Evolutionary conservation across 2,797 vertebrate species (phyloP).

Genomic region (Neostethus bicornis): DNA sequence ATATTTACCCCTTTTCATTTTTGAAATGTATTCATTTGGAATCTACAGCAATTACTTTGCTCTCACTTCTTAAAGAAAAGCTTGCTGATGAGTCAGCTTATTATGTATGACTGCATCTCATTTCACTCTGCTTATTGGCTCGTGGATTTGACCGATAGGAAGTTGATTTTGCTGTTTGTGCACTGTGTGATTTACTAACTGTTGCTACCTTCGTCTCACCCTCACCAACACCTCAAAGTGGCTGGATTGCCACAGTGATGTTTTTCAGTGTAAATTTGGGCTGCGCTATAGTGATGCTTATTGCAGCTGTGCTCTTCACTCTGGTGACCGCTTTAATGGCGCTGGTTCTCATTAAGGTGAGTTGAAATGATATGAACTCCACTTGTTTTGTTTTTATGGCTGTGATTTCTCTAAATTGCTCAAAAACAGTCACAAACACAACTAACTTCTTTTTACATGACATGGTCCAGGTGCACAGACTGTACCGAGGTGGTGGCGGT

Average conservation of each 20-base stretch:
- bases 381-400: neutral
- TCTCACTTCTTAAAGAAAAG: neutral
- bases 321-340: constrained; percentile 82
- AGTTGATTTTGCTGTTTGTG: constrained; percentile 38
- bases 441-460: neutral
- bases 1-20: neutral
- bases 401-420: neutral
- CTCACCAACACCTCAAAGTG: constrained; percentile 67
- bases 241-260: constrained; percentile 81
- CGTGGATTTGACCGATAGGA: constrained; percentile 16
- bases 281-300: constrained; percentile 89
- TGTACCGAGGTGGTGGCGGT: constrained; percentile 91
- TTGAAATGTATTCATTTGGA: neutral
- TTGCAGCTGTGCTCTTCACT: constrained; percentile 89
- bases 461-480: constrained; percentile 84
- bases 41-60: neutral
- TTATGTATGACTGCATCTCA: constrained; percentile 24
- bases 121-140: constrained; percentile 31
- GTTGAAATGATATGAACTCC: constrained; percentile 21
- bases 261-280: constrained; percentile 77
- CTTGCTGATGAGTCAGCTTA: neutral
- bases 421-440: neutral
- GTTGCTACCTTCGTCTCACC: constrained; percentile 57
- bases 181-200: constrained; percentile 60
- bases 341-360: constrained; percentile 81